These are phyloP conservation scores for Sminthopsis crassicaudata DNA, from an alignment of 2,113 vertebrate genomes.

Conservation along the genomic window DNA sequence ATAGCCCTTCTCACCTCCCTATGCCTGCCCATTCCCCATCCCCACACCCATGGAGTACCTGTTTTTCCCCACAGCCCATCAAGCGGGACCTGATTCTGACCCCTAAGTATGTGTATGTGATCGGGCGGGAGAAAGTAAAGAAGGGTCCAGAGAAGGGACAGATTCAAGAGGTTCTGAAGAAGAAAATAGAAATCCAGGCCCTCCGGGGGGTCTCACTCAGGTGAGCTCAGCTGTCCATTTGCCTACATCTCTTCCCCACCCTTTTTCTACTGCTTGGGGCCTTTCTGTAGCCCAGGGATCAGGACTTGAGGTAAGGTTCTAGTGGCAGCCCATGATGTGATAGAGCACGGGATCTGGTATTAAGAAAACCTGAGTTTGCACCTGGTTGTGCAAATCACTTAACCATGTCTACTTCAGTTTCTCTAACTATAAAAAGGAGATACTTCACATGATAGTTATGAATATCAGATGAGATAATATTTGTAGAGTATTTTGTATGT, in stretches of 20 bases:
- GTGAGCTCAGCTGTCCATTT: conserved; percentile 69
- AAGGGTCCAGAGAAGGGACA: conserved; percentile 97
- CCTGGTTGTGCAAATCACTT: background rate
- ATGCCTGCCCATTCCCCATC: background rate
- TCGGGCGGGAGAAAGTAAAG: conserved; percentile 96
- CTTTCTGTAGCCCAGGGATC: background rate
- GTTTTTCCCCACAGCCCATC: conserved; percentile 87
- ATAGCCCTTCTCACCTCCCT: background rate
- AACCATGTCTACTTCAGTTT: background rate
- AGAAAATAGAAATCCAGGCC: conserved; percentile 91
- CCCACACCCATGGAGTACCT: background rate
- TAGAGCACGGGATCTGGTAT: background rate
- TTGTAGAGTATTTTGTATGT: background rate
- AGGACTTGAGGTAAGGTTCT: background rate
- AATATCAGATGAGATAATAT: background rate
- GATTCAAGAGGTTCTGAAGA: conserved; percentile 95
- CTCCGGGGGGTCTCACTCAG: conserved; percentile 90
- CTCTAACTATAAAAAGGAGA: background rate
- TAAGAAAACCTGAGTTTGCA: background rate
- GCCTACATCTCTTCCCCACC: background rate
- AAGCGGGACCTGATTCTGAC: conserved; percentile 97
- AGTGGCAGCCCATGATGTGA: background rate
- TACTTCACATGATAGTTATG: background rate
- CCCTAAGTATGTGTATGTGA: conserved; percentile 94
- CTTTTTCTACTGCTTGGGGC: background rate